These are phyloP conservation scores for Ganaspis brasiliensis DNA, from an alignment of 2,888 invertebrate species.

Conservation along the genomic window DNA sequence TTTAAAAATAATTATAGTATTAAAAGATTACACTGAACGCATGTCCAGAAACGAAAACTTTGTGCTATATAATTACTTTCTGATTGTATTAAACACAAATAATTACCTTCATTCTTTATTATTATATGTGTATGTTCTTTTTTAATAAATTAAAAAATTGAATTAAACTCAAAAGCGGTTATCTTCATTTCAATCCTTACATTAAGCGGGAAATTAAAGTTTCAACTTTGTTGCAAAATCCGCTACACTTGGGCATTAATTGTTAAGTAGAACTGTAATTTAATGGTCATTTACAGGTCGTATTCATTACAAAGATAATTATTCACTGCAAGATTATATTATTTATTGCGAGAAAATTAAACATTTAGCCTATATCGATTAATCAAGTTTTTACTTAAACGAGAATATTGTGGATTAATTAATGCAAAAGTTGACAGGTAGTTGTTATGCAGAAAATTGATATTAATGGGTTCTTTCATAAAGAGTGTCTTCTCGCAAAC, in stretches of 20 bases:
- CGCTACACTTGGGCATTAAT: neutral
- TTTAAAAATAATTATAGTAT: no score
- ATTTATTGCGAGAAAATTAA: constrained; percentile 28
- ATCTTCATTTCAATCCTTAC: neutral
- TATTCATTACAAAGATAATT: constrained; percentile 20
- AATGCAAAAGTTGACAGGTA: constrained; percentile 36
- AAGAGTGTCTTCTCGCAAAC: neutral
- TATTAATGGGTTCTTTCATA: constrained; percentile 19
- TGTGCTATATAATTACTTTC: no score
- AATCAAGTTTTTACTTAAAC: constrained; percentile 36
- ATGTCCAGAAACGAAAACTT: no score
- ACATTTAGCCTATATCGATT: constrained; percentile 18
- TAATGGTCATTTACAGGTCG: constrained; percentile 2
- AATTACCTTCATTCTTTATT: no score
- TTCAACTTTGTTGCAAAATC: constrained; percentile 16
- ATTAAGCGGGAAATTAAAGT: neutral
- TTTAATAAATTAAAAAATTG: neutral
- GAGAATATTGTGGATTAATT: constrained; percentile 33
- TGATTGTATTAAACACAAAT: no score
- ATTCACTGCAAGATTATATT: constrained; percentile 21
- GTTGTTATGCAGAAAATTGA: constrained; percentile 26
- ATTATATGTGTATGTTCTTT: neutral
- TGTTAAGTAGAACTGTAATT: neutral
- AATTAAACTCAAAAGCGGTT: neutral
- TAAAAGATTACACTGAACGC: no score